Evolutionary conservation across 1,140 invertebrate genomes (phyloP), one percentile per base, ranked within the genome.

Genomic region (Calliopsis andreniformis): DNA sequence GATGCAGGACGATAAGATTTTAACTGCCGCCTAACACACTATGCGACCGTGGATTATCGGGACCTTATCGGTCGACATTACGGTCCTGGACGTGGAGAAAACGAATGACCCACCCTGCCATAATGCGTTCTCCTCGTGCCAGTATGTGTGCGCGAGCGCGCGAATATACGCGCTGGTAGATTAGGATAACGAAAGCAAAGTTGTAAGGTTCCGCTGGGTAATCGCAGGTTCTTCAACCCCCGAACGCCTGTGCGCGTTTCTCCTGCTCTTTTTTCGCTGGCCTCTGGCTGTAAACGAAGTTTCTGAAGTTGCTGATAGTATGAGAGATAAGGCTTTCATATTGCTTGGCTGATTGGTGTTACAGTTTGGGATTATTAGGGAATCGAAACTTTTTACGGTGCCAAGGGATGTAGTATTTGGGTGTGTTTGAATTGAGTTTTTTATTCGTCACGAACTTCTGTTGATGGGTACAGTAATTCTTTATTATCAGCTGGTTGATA

Each of bases 1-100:
- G 83, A 85, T 84, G 55, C 32, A 30, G 32, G 47, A 59, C 59
- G 79, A 85, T 85, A 85, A 79, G n/a, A 71, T 75, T 85, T 84
- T 84, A 84, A 85, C 76, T 84, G 83, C 76, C 58, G 71, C 30
- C 71, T 76, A 82, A 82, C 73, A 83, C 53, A 85, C 71, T 66
- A 82, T 42, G 79, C 67, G 79, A 81, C 47, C 53, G 63, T 58
- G 66, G 78, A 56, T 51, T 71, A 81, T 77, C 75, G 47, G 45
- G 47, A 43, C 72, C 72, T 85, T 84, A 85, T 85, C 82, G 75
- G 66, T 32, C 47, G 82, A 83, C 83, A 83, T 83, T 81, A 72
- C 53, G 43, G 49, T 20, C 39, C 43, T 66, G 55, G 71, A 80
- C 61, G 64, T 63, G 43, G 62, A 78, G 70, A 72, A 80, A 83